phyloP scores from a whole-genome alignment of 2,888 invertebrate species.

The Hemicrepidius hirtus region DNA sequence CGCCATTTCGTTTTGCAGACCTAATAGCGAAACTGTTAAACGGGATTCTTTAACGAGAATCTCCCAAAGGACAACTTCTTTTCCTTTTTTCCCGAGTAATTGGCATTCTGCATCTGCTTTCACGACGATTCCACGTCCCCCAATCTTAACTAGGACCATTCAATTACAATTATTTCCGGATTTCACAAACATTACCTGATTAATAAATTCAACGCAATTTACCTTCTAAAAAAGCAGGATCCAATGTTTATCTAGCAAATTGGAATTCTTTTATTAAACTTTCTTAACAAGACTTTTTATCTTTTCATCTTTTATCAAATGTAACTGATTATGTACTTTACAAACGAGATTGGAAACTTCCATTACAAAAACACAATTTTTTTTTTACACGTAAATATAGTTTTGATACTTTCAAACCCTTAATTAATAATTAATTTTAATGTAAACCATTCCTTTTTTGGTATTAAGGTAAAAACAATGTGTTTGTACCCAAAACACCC shows the following conservation, averaged over 20 bases:
- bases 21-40: conserved; percentile 38
- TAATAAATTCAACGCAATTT: conserved; percentile 7
- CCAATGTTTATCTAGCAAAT: background rate
- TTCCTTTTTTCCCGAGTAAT: conserved; percentile 38
- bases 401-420: too few species aligned
- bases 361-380: too few species aligned
- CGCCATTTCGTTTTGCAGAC: conserved; percentile 39
- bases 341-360: too few species aligned
- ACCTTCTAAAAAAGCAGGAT: background rate
- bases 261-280: background rate
- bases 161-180: conserved; percentile 29
- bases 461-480: background rate
- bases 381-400: too few species aligned
- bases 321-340: too few species aligned
- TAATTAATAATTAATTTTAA: background rate
- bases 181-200: conserved; percentile 24
- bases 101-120: conserved; percentile 36
- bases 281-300: too few species aligned
- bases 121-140: conserved; percentile 4
- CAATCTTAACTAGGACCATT: conserved; percentile 28
- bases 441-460: background rate
- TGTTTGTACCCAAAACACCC: background rate
- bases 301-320: too few species aligned
- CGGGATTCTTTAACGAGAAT: conserved; percentile 37
- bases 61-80: conserved; percentile 35